Percentiles rank a stretch among this genome's conserved stretches.
Conservation (phyloP, 2,797 vertebrate species). For the Calcarius lapponicus region DNA sequence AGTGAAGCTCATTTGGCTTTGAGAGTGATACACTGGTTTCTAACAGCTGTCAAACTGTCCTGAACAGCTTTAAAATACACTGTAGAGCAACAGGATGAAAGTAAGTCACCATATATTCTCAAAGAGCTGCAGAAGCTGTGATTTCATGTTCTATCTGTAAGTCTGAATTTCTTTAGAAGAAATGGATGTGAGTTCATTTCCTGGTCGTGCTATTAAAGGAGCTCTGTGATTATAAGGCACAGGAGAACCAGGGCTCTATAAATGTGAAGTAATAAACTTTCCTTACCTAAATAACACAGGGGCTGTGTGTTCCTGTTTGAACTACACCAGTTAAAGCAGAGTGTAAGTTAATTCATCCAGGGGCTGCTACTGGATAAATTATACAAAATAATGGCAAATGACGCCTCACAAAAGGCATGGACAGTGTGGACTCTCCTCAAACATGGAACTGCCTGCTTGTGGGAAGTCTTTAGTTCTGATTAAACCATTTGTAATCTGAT, state of each 20-base stretch:
- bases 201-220: background rate
- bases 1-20: background rate
- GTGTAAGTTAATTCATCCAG: background rate
- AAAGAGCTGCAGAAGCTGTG: background rate
- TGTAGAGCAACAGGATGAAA: background rate
- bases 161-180: background rate
- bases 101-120: background rate
- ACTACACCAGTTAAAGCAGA: background rate
- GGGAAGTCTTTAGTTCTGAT: background rate
- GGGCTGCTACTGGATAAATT: background rate
- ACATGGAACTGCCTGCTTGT: background rate
- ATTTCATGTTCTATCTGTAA: background rate
- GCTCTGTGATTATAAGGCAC: background rate
- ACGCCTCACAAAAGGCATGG: background rate
- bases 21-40: background rate
- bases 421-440: background rate
- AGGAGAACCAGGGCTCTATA: background rate
- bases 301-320: background rate
- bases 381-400: background rate
- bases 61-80: slow-evolving; percentile 1
- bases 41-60: background rate
- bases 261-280: background rate
- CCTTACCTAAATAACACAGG: background rate
- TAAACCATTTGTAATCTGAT: background rate
- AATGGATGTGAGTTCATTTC: slow-evolving; percentile 14